Evolutionary conservation across 2,113 vertebrate species (phyloP), one percentile per base, ranked within the genome.

Genomic region (Aramus guarauna): DNA sequence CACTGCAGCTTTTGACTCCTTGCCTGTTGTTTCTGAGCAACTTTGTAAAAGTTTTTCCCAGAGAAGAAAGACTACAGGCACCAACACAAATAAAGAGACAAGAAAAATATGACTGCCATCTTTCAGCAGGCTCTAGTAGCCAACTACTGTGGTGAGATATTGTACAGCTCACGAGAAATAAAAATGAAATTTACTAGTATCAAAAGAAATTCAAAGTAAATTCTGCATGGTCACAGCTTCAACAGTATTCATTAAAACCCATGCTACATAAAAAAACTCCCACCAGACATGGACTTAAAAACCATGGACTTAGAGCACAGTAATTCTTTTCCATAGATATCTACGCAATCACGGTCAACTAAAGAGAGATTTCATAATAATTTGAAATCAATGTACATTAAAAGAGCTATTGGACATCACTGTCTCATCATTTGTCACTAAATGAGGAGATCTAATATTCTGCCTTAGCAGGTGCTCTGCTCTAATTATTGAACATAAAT

Each of bases 331-430:
- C 63, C 43, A 80, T 88, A 94, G 85, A 45, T 92, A 23, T 81
- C 77, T 95, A 34, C 58, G 76, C 62, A 85, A 94, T 85, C 74
- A 89, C 26, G 39, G 71, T 66, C 88, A 97, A 41, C 39, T 79
- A 78, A 72, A 85, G 53, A 86, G 74, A 91, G 39, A 52, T 39
- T 95, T 71, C 58, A 86, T 80, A 92, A 94, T 76, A 96, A 96
- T 97, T 90, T 96, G 95, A 96, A 96, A 97, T 69, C 50, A 96
- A 85, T 96, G 96, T 95, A 93, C 78, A 82, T 96, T 95, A 85
- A 91, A 96, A 93, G 56, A 95, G 52, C 41, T 58, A 73, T 41
- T 88, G 95, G 86, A 83, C 27, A 58, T 41, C 73, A 63, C 24
- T 67, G 52, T 48, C 29, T 78, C 15, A 43, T 79, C 16, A 48